Evolutionary conservation across 2,797 vertebrate genomes (phyloP).

Genomic region (Microcaecilia unicolor): DNA sequence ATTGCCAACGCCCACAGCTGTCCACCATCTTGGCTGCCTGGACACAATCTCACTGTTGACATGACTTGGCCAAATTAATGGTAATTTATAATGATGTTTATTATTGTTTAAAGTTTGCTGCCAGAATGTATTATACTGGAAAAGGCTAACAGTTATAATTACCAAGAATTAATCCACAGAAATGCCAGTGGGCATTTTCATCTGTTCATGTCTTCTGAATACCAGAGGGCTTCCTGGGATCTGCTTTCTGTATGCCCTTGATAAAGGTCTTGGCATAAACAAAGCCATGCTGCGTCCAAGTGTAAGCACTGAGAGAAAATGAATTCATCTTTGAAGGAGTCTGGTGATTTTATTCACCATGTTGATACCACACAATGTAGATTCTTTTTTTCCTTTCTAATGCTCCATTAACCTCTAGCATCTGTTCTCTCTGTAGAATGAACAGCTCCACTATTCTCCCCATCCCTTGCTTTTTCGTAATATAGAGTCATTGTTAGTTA

Average conservation of each 20-base stretch:
- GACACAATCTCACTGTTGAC: no score
- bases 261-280: constrained; percentile 17
- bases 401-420: constrained; percentile 46
- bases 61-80: no score
- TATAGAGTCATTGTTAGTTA: constrained; percentile 40
- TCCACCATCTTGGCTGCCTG: no score
- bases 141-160: no score
- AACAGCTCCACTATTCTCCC: constrained; percentile 37
- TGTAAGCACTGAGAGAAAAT: constrained; percentile 3
- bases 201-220: no score
- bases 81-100: no score
- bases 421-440: constrained; percentile 31
- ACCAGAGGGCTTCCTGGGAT: neutral
- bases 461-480: constrained; percentile 19
- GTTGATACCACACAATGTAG: constrained; percentile 32
- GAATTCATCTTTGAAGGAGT: constrained; percentile 12
- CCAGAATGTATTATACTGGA: no score
- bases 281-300: constrained; percentile 1
- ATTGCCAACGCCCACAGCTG: no score
- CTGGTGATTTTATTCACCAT: constrained; percentile 25
- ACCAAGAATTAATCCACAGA: no score
- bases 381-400: constrained; percentile 32
- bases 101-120: no score
- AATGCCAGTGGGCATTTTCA: no score
- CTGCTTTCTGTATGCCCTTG: neutral